These are phyloP conservation scores for Arctia plantaginis DNA, from an alignment of 2,888 invertebrate genomes.

Conservation along the genomic window DNA sequence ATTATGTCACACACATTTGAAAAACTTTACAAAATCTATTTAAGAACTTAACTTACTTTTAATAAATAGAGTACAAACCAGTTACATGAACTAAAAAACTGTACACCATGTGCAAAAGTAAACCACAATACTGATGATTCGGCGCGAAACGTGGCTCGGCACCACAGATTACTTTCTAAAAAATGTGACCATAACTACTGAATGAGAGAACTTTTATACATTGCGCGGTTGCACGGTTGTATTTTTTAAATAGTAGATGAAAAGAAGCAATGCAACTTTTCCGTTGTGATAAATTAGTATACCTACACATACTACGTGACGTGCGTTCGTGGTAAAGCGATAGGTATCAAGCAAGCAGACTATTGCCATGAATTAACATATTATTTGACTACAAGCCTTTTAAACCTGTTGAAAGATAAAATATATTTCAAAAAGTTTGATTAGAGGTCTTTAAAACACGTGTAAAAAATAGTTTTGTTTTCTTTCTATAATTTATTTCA, in stretches of 20 bases:
- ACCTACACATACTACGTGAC: background rate
- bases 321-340: conserved; percentile 22
- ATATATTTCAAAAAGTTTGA: background rate
- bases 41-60: conserved; percentile 30
- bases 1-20: background rate
- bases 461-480: background rate
- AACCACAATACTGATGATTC: conserved; percentile 35
- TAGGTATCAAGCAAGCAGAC: conserved; percentile 24
- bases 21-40: background rate
- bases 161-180: conserved; percentile 44
- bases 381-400: background rate
- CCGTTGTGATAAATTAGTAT: background rate
- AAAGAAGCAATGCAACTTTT: conserved; percentile 28
- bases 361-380: background rate
- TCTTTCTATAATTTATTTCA: background rate
- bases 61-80: conserved; percentile 11
- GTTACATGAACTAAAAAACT: conserved; percentile 17
- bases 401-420: background rate
- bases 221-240: conserved; percentile 5
- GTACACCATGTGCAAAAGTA: conserved; percentile 24
- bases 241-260: conserved; percentile 2
- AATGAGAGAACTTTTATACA: conserved; percentile 22
- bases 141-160: conserved; percentile 32
- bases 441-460: background rate
- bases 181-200: conserved; percentile 17